phyloP scores from a whole-genome alignment of 64 coral and sea anemone genomes.

The Acropora tenuis region DNA sequence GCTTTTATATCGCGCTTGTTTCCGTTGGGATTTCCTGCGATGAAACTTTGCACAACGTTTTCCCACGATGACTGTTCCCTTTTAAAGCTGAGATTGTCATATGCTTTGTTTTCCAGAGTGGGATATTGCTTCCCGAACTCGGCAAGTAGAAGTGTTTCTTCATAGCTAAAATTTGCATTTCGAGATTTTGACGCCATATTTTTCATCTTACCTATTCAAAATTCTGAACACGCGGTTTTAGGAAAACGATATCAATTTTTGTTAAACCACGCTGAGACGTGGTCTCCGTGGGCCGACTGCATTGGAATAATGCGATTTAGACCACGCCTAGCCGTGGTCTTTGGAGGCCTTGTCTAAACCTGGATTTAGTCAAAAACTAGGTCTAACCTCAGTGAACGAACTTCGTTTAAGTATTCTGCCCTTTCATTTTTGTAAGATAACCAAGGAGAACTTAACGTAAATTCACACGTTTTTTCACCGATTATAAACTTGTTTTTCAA shows the following conservation, averaged over 20 bases:
- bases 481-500: too few relatives aligned
- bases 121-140: slow-evolving; percentile 1
- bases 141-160: slow-evolving; percentile 28
- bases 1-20: neutral
- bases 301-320: neutral
- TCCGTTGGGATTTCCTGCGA: too few relatives aligned
- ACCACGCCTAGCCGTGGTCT: neutral
- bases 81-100: neutral
- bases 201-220: neutral
- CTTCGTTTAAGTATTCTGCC: too few relatives aligned
- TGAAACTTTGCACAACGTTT: too few relatives aligned
- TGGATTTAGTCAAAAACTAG: neutral
- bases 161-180: slow-evolving; percentile 23
- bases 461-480: too few relatives aligned
- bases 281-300: neutral
- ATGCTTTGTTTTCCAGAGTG: neutral
- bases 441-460: too few relatives aligned
- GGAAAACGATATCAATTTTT: neutral
- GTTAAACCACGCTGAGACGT: neutral
- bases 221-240: neutral
- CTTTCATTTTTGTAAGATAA: too few relatives aligned
- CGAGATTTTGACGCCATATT: slow-evolving; percentile 8
- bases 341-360: neutral
- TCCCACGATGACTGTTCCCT: neutral
- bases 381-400: too few relatives aligned